A percentile compares a stretch with the other conserved stretches of the same genome.
phyloP scores from a whole-genome alignment of 2,113 vertebrate genomes.

The Rhagologus leucostigma region DNA sequence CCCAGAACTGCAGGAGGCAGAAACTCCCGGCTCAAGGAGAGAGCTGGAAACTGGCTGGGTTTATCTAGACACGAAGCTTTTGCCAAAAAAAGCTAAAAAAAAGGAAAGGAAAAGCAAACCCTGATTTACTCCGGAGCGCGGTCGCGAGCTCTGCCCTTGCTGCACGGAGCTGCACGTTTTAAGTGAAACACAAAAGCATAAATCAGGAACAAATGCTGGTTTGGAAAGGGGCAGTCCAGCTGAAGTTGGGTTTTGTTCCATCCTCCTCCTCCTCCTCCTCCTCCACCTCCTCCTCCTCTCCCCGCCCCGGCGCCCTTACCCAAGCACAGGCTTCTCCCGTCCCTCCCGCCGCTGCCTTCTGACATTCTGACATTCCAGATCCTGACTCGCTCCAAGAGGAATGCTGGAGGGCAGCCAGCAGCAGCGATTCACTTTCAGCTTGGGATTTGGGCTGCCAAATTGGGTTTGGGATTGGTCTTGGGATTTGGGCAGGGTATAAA shows the following conservation, averaged over 20 bases:
- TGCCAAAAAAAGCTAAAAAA: background rate
- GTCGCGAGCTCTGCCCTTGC: background rate
- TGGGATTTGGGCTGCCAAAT: conserved; percentile 70
- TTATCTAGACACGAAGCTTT: background rate
- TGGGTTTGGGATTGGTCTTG: conserved; percentile 21
- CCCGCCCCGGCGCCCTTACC: conserved; percentile 42
- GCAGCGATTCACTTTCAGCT: conserved; percentile 78
- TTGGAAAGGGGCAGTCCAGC: conserved; percentile 64
- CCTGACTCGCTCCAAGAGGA: conserved; percentile 73
- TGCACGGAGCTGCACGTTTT: conserved; percentile 3
- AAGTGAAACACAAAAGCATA: conserved; percentile 2
- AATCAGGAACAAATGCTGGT: conserved; percentile 65
- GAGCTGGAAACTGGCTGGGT: background rate
- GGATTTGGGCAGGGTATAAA: conserved; percentile 55
- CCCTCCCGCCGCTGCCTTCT: conserved; percentile 70
- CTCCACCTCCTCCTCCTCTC: conserved; percentile 21
- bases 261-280: conserved; percentile 66
- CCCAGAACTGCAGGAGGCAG: background rate
- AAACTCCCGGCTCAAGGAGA: background rate
- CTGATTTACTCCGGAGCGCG: background rate
- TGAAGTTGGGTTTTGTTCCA: conserved; percentile 69
- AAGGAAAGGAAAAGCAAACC: background rate
- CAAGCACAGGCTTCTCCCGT: conserved; percentile 36
- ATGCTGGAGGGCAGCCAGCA: conserved; percentile 78
- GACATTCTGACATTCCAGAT: conserved; percentile 80